Percentiles rank a stretch among this genome's conserved stretches.
phyloP scores from a whole-genome alignment of 2,888 invertebrate species.

The Liodrosophila aerea region DNA sequence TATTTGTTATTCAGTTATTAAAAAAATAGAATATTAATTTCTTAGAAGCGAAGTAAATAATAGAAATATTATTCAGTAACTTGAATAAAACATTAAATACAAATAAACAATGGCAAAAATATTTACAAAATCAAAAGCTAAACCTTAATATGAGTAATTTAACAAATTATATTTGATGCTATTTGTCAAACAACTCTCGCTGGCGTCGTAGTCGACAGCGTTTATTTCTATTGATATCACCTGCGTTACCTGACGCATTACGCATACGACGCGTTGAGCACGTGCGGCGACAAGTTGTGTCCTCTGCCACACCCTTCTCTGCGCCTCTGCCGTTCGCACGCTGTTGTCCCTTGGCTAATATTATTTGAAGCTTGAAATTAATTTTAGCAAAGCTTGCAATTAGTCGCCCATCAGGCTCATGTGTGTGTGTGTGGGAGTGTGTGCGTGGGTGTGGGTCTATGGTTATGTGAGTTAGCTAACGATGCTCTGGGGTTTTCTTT shows the following conservation, averaged over 20 bases:
- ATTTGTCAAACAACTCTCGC: slow-evolving; percentile 21
- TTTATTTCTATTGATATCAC: slow-evolving; percentile 5
- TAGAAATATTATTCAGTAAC: no score
- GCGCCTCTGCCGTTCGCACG: slow-evolving; percentile 7
- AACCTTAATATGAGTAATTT: no score
- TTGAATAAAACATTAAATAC: no score
- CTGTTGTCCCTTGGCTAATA: slow-evolving; percentile 53
- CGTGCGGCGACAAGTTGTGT: slow-evolving; percentile 46
- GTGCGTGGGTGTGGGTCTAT: slow-evolving; percentile 19
- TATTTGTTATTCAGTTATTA: no score
- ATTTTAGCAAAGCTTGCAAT: slow-evolving; percentile 73
- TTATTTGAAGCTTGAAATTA: slow-evolving; percentile 71
- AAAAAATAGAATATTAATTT: no score
- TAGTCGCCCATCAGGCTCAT: slow-evolving; percentile 59
- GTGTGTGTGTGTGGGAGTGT: slow-evolving; percentile 15
- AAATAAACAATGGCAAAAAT: no score
- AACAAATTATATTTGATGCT: no score
- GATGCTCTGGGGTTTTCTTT: slow-evolving; percentile 39
- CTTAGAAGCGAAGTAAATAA: no score
- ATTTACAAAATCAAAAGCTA: no score
- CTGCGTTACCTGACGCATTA: slow-evolving; percentile 29
- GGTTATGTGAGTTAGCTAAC: slow-evolving; percentile 18
- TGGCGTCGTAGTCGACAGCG: neutral
- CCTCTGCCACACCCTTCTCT: neutral
- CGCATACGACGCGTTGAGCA: slow-evolving; percentile 55